These are phyloP conservation scores for Micoletzkya japonica DNA, from an alignment of 2,888 invertebrate genomes.

Conservation along the genomic window DNA sequence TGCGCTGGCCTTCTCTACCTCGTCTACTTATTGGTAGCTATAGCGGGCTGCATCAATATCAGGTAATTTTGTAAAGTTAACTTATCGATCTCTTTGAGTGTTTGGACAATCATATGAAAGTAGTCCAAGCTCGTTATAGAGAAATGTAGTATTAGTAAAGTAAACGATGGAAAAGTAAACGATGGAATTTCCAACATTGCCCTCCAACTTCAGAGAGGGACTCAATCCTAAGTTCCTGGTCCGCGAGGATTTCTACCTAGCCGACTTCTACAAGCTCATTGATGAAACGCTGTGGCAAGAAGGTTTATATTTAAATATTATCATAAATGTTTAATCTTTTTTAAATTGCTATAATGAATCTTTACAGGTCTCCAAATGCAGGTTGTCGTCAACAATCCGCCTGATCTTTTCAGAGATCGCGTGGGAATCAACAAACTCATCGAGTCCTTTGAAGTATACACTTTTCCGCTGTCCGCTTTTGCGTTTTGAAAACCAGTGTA, in stretches of 20 bases:
- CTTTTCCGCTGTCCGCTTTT: too few species aligned
- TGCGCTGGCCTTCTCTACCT: slow-evolving; percentile 39
- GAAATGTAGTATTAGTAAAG: too few species aligned
- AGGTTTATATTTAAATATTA: slow-evolving; percentile 35
- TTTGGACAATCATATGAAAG: too few species aligned
- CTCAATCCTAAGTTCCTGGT: slow-evolving; percentile 56
- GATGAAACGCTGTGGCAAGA: slow-evolving; percentile 63
- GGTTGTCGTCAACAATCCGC: slow-evolving; percentile 60
- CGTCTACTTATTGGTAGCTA: slow-evolving; percentile 51
- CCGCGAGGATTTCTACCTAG: slow-evolving; percentile 55
- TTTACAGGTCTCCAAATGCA: slow-evolving; percentile 62
- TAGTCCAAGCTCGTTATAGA: too few species aligned
- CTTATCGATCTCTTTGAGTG: too few species aligned
- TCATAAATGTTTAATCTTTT: background rate
- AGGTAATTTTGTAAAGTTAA: too few species aligned
- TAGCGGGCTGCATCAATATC: slow-evolving; percentile 52
- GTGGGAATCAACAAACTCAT: slow-evolving; percentile 47
- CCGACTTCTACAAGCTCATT: slow-evolving; percentile 58
- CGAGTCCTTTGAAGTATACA: slow-evolving; percentile 17
- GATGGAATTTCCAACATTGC: background rate
- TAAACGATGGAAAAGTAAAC: background rate
- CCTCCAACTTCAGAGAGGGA: slow-evolving; percentile 30
- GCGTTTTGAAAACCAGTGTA: background rate
- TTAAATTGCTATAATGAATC: too few species aligned
- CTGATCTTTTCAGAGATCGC: slow-evolving; percentile 51